Evolutionary conservation across 2,888 invertebrate genomes (phyloP), one percentile per base, ranked within the genome.

Genomic region (Monoplex corrugatus): DNA sequence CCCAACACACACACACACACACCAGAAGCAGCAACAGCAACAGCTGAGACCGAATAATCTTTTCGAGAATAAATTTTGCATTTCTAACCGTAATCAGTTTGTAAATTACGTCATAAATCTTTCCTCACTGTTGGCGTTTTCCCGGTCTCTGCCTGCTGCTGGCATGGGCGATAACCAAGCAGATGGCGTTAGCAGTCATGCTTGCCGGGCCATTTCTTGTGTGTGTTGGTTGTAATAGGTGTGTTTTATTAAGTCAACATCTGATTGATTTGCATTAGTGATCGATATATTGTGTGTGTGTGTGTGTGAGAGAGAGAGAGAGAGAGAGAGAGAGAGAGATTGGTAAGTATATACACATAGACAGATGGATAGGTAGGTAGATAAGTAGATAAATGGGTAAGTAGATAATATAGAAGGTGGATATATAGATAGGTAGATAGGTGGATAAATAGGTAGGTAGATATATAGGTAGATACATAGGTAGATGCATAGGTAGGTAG

Each of bases 31-130:
- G 2, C 3, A 32, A 32, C 32, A 45, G 45, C 45, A n/a, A n/a
- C 32, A 13, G n/a, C 19, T 28, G n/a, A n/a, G 32, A 45, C 32
- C 16, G n/a, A 13, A 83, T 45, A 32, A n/a, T 83, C 82, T 13
- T 83, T 83, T 45, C 43, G 32, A 19, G 32, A 82, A 32, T 32
- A 28, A 83, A 44, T 43, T 32, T 43, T 1, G 23, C 82, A 13
- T 45, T 32, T n/a, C 28, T 45, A 2, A 19, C 10, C 44, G 45
- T 16, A 19, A 83, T 45, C 82, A 32, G n/a, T 32, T 8, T n/a
- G 32, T 45, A 45, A 83, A 83, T 45, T 40, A 83, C 45, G 82
- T 45, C 82, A 83, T 83, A 83, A 83, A 83, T 83, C 82, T 83
- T 45, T 10, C 45, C 16, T 83, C 19, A 45, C 45, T 45, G 44